These are phyloP conservation scores for Nothobranchius furzeri DNA, from an alignment of 2,113 vertebrate species.

Conservation along the genomic window DNA sequence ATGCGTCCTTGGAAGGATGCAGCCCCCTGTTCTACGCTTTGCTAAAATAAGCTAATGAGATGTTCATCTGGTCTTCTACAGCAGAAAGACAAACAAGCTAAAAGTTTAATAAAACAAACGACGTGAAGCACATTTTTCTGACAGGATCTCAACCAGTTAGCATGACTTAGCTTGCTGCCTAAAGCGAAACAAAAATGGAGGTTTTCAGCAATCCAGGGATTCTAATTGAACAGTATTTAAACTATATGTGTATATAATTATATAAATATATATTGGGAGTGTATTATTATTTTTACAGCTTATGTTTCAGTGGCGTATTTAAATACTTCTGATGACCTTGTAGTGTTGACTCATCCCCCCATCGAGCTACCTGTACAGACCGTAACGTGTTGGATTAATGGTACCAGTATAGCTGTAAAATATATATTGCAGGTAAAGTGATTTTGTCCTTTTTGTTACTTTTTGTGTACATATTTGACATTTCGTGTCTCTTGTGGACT, in stretches of 20 bases:
- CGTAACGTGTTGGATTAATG: conserved; percentile 70
- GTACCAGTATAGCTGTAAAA: conserved; percentile 66
- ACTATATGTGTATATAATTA: conserved; percentile 74
- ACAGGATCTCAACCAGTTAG: conserved; percentile 30
- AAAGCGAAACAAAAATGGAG: conserved; percentile 42
- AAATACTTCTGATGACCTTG: conserved; percentile 73
- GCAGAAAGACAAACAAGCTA: neutral
- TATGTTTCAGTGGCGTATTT: conserved; percentile 74
- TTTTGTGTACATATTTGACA: conserved; percentile 73
- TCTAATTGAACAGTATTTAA: conserved; percentile 82
- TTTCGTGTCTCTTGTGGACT: conserved; percentile 66
- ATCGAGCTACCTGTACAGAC: conserved; percentile 71
- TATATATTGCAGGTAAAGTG: conserved; percentile 54
- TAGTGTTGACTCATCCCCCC: conserved; percentile 70
- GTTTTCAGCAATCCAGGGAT: conserved; percentile 76
- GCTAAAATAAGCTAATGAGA: neutral
- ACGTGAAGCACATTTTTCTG: conserved; percentile 57
- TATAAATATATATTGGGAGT: conserved; percentile 75
- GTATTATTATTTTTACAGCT: conserved; percentile 75
- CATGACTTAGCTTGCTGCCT: conserved; percentile 54
- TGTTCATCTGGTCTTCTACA: conserved; percentile 4
- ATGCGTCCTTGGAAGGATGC: no score
- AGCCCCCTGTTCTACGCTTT: no score
- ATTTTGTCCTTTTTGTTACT: conserved; percentile 70
- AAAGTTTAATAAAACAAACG: conserved; percentile 38